Base-by-base conservation (phyloP, 2,113 vertebrate species). In the Benitochromis conjunctus region DNA sequence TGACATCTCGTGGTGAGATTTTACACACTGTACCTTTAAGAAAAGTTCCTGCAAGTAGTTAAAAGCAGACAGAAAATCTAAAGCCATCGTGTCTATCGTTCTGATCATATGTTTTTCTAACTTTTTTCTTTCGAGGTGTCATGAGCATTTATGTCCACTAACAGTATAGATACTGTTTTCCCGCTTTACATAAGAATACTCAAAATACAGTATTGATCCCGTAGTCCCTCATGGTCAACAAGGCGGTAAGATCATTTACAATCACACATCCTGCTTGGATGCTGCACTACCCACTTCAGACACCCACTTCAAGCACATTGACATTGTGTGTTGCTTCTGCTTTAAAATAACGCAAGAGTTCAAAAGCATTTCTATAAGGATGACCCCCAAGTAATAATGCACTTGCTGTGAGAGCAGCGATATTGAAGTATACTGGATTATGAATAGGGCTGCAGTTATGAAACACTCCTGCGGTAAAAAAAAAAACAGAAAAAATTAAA, bases 231-330 rank as follows among this genome's bases (percentile, higher is more conserved):
- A 4, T 29, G 80, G 84, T 85, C 74, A 56, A 60, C 55, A 48
- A 86, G 54, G 54, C 66, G 80, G 66, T 64, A 36, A 83, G 83
- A 51, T 80, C 80, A 83, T 86, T 88, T 77, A 78, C 82, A 83
- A 84, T 26, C 76, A 26, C 77, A 82, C n/a, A 79, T 84, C 78
- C 82, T 66, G 64, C 76, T 81, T 66, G 81, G 54, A 81, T 55
- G 78, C 56, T 57, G 34, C 54, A 18, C 79, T 58, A 81, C 90
- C 90, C 48, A 88, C 84, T 77, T 82, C 26, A 66, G 6, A 92
- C 91, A 29, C 90, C 87, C 78, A 89, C 92, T 41, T 62, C 26
- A 69, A 13, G 60, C 54, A 54, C 34, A 66, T 1, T 80, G 76
- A 80, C 79, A 81, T 58, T 7, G n/a, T 66, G 43, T 26, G 24